Evolutionary conservation across 2,797 vertebrate species (phyloP), one percentile per base, ranked within the genome.

Genomic region (Acanthurus leucopareius): DNA sequence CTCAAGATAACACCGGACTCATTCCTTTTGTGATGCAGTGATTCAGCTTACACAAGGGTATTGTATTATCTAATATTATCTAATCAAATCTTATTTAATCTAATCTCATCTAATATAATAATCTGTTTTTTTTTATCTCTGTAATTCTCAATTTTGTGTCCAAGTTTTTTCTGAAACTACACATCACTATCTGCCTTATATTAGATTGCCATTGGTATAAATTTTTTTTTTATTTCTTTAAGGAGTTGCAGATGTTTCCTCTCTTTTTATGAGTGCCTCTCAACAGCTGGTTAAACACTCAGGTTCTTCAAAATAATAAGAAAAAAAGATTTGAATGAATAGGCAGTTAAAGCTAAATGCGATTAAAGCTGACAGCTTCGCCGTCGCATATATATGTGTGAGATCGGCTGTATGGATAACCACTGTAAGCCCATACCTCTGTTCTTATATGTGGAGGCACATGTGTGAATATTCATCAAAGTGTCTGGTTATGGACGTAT

Each of bases 241-340:
- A 75, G 22, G 48, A 61, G 49, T 56, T 61, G 22, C 79, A 80
- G 61, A 80, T 80, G 66, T 75, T 61, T 19, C 57, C 38, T 66
- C 3, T 48, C 14, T 58, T 13, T 71, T 2, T 67, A 7, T 66
- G 15, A 28, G 53, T 42, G 62, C n/a, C 1, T 25, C 9, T 58
- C 58, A 59, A 64, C 77, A 80, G 59, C 77, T 74, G 71, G 45
- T 69, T 64, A 69, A 63, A 64, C 58, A 45, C 25, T 80, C 59
- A 69, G 25, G 52, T 19, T 28, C 59, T 63, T 32, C 20, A 10
- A 16, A n/a, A 13, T 11, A 25, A 25, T 25, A 25, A 25, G 3
- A 14, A 56, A 65, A 64, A 59, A 53, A 47, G 54, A 9, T 59
- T 54, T 72, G n/a, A 66, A 67, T 79, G 69, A 66, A 48, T 47